A percentile compares a stretch with the other conserved stretches of the same genome.
These are phyloP conservation scores for Caenorhabditis sp. DNA, from an alignment of 2,888 invertebrate species.

Conservation along the genomic window DNA sequence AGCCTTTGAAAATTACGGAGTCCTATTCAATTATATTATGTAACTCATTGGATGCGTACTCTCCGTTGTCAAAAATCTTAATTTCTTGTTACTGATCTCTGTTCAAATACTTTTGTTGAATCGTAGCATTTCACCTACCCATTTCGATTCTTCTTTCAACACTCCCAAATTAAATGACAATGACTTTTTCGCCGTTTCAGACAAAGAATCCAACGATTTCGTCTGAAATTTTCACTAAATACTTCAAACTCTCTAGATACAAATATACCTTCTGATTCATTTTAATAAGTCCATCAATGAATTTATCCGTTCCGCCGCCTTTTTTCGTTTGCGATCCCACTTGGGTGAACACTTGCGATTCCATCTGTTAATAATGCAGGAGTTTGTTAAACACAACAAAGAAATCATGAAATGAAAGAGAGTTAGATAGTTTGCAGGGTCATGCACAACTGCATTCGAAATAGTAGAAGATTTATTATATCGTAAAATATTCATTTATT, in stretches of 20 bases:
- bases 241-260: neutral
- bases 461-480: neutral
- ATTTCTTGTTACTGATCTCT: no score
- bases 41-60: no score
- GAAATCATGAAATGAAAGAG: neutral
- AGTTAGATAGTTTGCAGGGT: neutral
- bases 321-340: slow-evolving; percentile 10
- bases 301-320: slow-evolving; percentile 25
- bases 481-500: neutral
- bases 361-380: slow-evolving; percentile 8
- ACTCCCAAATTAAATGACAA: slow-evolving; percentile 13
- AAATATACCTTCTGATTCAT: neutral
- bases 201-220: neutral
- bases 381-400: neutral
- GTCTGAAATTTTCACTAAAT: neutral
- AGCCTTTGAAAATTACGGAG: no score
- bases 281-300: slow-evolving; percentile 25
- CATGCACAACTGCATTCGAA: neutral
- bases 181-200: slow-evolving; percentile 13
- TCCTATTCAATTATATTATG: no score
- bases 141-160: slow-evolving; percentile 17
- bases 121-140: slow-evolving; percentile 27
- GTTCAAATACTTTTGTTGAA: no score
- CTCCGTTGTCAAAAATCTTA: no score
- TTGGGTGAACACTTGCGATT: slow-evolving; percentile 33